Evolutionary conservation across 2,113 vertebrate species (phyloP), one percentile per base, ranked within the genome.

Genomic region (Daboia siamensis): DNA sequence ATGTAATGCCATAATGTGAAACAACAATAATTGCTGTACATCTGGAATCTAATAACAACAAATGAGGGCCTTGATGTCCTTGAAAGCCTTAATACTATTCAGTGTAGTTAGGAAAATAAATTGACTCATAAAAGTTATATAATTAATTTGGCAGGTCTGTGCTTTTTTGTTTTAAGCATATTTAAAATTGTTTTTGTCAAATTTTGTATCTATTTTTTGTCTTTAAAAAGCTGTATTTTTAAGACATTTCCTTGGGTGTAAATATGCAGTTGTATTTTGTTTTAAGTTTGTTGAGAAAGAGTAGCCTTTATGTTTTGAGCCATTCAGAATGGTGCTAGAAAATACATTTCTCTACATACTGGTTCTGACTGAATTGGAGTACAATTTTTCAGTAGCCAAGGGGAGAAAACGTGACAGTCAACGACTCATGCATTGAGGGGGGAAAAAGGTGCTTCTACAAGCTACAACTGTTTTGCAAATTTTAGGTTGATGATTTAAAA

Each of bases 381-480:
- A 93, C 90, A 92, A 93, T 96, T 93, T 4, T 92, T 95, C 93
- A 91, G 89, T 96, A 94, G 92, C 92, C 94, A 94, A 91, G 93
- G 39, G 89, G 93, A 55, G 33, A 39, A 86, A 86, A 64, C 48
- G 88, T 55, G n/a, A n/a, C 33, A 80, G 80, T 94, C 96, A 94
- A 95, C 97, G 33, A 94, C 93, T 95, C 92, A 74, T 91, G 92
- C 92, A 90, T 0, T 96, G 80, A 91, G 89, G 48, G 48, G 48
- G 1, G 0, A 94, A 89, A 90, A 93, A 96, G 91, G 96, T 97
- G 97, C 97, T 98, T 97, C 95, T 97, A 97, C 97, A 97, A 97
- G 97, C 97, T 97, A 95, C 92, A 91, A 89, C 0, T 0, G 96
- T 96, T 95, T 96, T 97, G 96, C 97, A 97, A 96, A 94, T 96